phyloP scores from a whole-genome alignment of 2,888 invertebrate species.

The Caenorhabditis drosophilae region DNA sequence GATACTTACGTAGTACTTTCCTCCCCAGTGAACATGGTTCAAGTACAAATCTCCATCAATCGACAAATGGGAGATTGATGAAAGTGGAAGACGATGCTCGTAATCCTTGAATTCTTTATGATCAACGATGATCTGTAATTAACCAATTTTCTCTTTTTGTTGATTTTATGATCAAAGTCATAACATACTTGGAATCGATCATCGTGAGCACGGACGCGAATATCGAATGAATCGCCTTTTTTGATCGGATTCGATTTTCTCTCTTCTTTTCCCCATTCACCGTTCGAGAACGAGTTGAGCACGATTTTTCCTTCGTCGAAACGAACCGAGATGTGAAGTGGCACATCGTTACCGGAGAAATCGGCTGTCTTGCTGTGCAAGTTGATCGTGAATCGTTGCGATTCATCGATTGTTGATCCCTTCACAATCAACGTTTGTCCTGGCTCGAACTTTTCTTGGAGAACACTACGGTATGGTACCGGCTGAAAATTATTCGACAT shows the following conservation, averaged over 20 bases:
- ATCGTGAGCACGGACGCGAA: slow-evolving; percentile 58
- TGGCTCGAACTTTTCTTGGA: slow-evolving; percentile 65
- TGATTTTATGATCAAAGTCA: too few relatives aligned
- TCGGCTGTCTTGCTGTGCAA: slow-evolving; percentile 65
- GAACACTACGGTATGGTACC: slow-evolving; percentile 65
- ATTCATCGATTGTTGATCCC: slow-evolving; percentile 66
- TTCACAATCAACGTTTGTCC: slow-evolving; percentile 68
- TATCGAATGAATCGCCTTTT: slow-evolving; percentile 61
- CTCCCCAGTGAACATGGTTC: slow-evolving; percentile 61
- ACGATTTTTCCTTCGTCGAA: slow-evolving; percentile 69
- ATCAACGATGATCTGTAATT: slow-evolving; percentile 52
- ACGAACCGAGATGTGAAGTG: slow-evolving; percentile 66
- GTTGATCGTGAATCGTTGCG: slow-evolving; percentile 66
- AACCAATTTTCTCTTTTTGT: not conserved
- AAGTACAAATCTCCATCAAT: slow-evolving; percentile 61
- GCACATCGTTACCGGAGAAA: slow-evolving; percentile 68
- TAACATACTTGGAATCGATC: slow-evolving; percentile 56
- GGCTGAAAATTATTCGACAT: slow-evolving; percentile 49
- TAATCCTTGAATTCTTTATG: slow-evolving; percentile 62
- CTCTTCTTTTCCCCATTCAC: slow-evolving; percentile 64
- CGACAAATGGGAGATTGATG: slow-evolving; percentile 54
- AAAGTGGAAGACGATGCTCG: slow-evolving; percentile 58
- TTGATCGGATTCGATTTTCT: slow-evolving; percentile 61
- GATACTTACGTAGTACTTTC: slow-evolving; percentile 58
- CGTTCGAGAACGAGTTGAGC: slow-evolving; percentile 65